phyloP scores from a whole-genome alignment of 2,113 vertebrate species.

The Oxyura jamaicensis region DNA sequence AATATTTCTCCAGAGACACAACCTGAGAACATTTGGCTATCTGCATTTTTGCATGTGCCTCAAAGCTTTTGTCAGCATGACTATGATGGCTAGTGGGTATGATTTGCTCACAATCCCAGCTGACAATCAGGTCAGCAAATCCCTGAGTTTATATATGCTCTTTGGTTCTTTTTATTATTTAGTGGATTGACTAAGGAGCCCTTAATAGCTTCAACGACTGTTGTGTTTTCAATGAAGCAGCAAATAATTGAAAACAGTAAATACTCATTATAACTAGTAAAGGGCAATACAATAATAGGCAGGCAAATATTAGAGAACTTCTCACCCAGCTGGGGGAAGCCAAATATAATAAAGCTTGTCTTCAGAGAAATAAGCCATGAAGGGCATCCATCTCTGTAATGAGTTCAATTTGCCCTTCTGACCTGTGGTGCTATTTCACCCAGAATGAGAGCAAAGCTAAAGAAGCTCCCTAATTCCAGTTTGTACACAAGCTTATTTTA shows the following conservation, averaged over 20 bases:
- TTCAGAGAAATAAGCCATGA: background rate
- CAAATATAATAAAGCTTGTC: background rate
- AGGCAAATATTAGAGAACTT: background rate
- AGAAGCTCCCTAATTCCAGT: background rate
- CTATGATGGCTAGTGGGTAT: background rate
- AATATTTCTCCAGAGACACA: conserved; percentile 1
- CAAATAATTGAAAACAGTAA: conserved; percentile 14
- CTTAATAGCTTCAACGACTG: background rate
- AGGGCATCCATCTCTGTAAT: background rate
- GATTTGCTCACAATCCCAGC: conserved; percentile 19
- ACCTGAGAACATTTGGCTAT: background rate
- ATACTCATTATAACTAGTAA: background rate
- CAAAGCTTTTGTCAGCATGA: background rate
- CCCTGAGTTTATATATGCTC: background rate
- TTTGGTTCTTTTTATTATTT: background rate
- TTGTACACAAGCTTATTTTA: background rate
- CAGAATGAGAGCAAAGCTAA: background rate
- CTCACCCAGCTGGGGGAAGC: background rate
- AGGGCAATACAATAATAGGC: background rate
- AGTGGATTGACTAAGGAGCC: background rate
- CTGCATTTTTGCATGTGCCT: background rate
- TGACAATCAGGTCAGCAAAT: conserved; percentile 18
- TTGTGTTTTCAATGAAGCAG: background rate
- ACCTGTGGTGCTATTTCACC: background rate
- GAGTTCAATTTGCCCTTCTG: background rate